Conservation (phyloP, 2,888 invertebrate species). For the Hirtodrosophila confusa region DNA sequence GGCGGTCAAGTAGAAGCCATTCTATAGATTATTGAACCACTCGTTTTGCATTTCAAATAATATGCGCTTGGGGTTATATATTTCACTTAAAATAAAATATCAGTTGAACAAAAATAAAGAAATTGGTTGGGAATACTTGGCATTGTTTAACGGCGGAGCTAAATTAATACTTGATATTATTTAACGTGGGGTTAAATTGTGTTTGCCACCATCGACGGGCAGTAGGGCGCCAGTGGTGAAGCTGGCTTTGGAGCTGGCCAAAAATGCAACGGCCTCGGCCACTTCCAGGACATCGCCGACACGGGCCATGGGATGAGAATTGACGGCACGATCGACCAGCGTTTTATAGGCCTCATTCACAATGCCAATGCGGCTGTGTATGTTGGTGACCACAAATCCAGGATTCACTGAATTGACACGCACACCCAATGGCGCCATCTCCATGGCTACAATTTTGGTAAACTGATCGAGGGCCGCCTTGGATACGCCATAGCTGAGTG, state of each 20-base stretch:
- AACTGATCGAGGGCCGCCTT: slow-evolving; percentile 97
- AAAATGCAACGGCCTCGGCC: slow-evolving; percentile 93
- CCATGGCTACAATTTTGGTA: slow-evolving; percentile 93
- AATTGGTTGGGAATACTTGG: slow-evolving; percentile 13
- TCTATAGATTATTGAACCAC: slow-evolving; percentile 4
- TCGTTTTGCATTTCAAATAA: slow-evolving; percentile 11
- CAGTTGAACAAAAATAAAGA: neutral
- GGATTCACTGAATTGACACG: slow-evolving; percentile 96
- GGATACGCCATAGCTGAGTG: slow-evolving; percentile 95
- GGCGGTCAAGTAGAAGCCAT: slow-evolving; percentile 68
- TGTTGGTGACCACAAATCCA: slow-evolving; percentile 93
- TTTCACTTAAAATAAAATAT: neutral
- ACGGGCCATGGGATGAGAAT: slow-evolving; percentile 94
- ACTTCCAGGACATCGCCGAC: slow-evolving; percentile 93
- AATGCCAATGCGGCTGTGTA: slow-evolving; percentile 91
- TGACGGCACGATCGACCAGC: slow-evolving; percentile 91
- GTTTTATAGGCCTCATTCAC: slow-evolving; percentile 89
- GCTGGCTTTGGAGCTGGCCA: slow-evolving; percentile 90
- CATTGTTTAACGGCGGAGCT: slow-evolving; percentile 86
- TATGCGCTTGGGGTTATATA: neutral
- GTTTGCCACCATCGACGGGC: slow-evolving; percentile 88
- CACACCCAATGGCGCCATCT: slow-evolving; percentile 90
- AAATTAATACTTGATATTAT: slow-evolving; percentile 20
- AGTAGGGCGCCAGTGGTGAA: slow-evolving; percentile 90
- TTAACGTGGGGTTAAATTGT: slow-evolving; percentile 88